Evolutionary conservation across 2,888 invertebrate genomes (phyloP).

Genomic region (Hipparchia semele): DNA sequence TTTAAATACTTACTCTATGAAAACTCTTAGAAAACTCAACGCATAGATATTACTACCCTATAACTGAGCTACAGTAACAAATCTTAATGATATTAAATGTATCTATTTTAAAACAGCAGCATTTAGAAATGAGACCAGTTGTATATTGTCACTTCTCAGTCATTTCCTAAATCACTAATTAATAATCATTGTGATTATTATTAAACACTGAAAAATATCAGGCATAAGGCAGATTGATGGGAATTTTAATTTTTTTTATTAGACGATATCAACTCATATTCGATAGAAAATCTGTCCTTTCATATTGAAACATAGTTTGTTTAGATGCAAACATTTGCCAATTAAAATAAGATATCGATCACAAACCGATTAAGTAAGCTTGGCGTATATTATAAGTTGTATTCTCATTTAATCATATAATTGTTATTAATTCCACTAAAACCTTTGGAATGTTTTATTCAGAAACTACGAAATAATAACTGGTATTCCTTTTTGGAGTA

Average conservation of each 20-base stretch:
- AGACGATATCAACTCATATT: background rate
- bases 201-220: background rate
- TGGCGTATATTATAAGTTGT: background rate
- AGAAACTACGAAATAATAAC: conserved; percentile 20
- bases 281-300: background rate
- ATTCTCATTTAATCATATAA: background rate
- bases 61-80: conserved; percentile 44
- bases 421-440: background rate
- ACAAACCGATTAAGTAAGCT: no score
- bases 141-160: conserved; percentile 79
- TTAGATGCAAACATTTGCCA: background rate
- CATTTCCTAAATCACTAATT: conserved; percentile 54
- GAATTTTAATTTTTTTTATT: background rate
- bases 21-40: conserved; percentile 56
- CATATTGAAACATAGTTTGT: background rate
- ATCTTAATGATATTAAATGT: conserved; percentile 50
- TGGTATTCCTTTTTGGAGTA: background rate
- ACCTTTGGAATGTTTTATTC: conserved; percentile 18
- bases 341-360: background rate
- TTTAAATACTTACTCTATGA: conserved; percentile 59
- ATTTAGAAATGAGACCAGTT: conserved; percentile 68
- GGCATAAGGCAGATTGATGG: background rate
- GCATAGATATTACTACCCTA: conserved; percentile 36
- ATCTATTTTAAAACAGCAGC: conserved; percentile 51
- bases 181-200: conserved; percentile 21